Percentiles rank a stretch among this genome's conserved stretches.
These are phyloP conservation scores for Eriocheir sinensis DNA, from an alignment of 1,140 invertebrate species.

Conservation along the genomic window DNA sequence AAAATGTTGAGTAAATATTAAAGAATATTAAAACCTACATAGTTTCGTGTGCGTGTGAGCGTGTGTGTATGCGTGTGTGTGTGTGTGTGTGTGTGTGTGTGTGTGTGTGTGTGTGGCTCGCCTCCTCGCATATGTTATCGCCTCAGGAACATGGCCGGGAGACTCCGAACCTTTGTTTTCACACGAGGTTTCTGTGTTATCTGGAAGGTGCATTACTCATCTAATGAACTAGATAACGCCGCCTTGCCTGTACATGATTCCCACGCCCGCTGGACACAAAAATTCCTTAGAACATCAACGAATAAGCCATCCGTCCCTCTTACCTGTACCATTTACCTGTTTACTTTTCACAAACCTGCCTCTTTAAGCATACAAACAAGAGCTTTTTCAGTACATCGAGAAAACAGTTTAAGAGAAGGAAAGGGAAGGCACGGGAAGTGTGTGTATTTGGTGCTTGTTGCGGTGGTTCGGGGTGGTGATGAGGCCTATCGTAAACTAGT, in stretches of 20 bases:
- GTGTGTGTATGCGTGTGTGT: slow-evolving; percentile 24
- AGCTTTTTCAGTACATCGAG: too few relatives aligned
- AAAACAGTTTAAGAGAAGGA: too few relatives aligned
- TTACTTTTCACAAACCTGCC: too few relatives aligned
- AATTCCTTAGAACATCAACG: too few relatives aligned
- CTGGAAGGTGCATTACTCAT: slow-evolving; percentile 34
- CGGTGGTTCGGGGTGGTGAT: neutral
- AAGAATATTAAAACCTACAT: neutral
- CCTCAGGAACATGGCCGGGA: neutral
- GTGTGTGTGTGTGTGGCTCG: neutral
- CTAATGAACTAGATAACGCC: neutral
- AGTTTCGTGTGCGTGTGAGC: slow-evolving; percentile 32
- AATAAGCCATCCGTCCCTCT: too few relatives aligned
- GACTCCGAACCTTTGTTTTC: slow-evolving; percentile 46
- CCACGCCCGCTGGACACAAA: neutral
- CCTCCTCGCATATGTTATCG: neutral
- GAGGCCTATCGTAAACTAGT: slow-evolving; percentile 39
- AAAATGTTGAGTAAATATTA: neutral
- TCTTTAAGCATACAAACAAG: too few relatives aligned
- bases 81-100: neutral
- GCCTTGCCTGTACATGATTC: neutral
- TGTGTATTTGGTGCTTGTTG: slow-evolving; percentile 3
- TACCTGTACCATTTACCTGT: too few relatives aligned
- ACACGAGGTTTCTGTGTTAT: slow-evolving; percentile 20
- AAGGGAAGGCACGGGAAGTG: neutral